Evolutionary conservation across 1,140 invertebrate species (phyloP).

Genomic region (Cardiocondyla obscurior): DNA sequence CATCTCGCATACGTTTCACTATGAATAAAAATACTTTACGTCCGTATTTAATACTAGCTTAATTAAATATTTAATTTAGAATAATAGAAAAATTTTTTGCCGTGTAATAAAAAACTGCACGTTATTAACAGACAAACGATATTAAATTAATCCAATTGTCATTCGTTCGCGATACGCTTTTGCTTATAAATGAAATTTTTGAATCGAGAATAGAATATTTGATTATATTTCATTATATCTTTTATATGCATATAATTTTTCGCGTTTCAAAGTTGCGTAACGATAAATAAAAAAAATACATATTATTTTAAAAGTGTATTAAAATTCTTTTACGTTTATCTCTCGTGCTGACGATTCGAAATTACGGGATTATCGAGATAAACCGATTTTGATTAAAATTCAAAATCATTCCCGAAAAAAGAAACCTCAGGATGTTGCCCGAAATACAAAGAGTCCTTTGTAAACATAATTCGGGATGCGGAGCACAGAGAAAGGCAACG

Average conservation of each 20-base stretch:
- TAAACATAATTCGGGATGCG: constrained; percentile 45
- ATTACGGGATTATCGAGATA: background rate
- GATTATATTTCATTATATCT: background rate
- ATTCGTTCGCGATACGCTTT: background rate
- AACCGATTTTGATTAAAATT: background rate
- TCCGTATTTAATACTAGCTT: background rate
- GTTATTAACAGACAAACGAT: background rate
- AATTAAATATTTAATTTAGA: constrained; percentile 1
- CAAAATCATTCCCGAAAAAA: background rate
- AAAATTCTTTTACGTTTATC: background rate
- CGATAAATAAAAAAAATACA: background rate
- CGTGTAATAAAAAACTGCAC: background rate
- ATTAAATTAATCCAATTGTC: constrained; percentile 4
- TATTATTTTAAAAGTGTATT: background rate
- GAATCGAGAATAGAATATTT: background rate
- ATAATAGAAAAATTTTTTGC: background rate
- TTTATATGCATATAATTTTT: background rate
- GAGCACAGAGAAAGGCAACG: constrained; percentile 25
- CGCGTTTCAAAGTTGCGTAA: background rate
- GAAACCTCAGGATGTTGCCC: background rate
- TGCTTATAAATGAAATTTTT: background rate
- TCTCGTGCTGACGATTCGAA: background rate
- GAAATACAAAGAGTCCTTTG: constrained; percentile 3
- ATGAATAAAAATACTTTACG: background rate
- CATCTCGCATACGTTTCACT: background rate